These are phyloP conservation scores for Drosophila pseudotalamancana DNA, from an alignment of 2,888 invertebrate genomes.

Conservation along the genomic window DNA sequence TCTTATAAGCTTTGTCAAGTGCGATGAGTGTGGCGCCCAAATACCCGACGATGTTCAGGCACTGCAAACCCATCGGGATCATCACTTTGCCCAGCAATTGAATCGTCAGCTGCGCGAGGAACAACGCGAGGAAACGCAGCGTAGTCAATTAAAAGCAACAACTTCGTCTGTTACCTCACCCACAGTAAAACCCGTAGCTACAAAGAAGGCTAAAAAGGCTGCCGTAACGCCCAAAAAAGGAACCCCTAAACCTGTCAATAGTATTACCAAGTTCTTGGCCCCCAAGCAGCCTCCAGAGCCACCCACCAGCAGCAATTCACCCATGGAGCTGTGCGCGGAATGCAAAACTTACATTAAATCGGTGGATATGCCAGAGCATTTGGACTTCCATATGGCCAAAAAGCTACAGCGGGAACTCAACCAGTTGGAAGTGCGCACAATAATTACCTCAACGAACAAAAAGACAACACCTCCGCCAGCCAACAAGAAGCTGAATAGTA, in stretches of 20 bases:
- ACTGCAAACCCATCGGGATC: conserved; percentile 89
- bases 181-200: conserved; percentile 4
- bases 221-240: neutral
- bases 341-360: conserved; percentile 88
- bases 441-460: conserved; percentile 42
- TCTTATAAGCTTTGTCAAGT: conserved; percentile 81
- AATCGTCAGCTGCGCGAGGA: conserved; percentile 86
- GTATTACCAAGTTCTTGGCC: conserved; percentile 75
- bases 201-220: conserved; percentile 35
- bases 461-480: conserved; percentile 40
- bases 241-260: conserved; percentile 21
- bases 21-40: conserved; percentile 88
- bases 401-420: conserved; percentile 86
- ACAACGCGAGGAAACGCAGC: conserved; percentile 71
- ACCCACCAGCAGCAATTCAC: conserved; percentile 28
- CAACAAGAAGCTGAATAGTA: conserved; percentile 45
- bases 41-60: conserved; percentile 85
- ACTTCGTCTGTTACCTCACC: neutral
- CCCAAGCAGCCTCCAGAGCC: conserved; percentile 26
- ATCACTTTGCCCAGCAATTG: conserved; percentile 89
- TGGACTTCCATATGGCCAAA: conserved; percentile 94
- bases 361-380: conserved; percentile 89
- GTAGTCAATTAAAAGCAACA: conserved; percentile 30
- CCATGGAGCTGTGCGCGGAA: conserved; percentile 86
- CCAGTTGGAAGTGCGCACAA: conserved; percentile 69